Evolutionary conservation across 2,113 vertebrate genomes (phyloP), one percentile per base, ranked within the genome.

Genomic region (Morone saxatilis): DNA sequence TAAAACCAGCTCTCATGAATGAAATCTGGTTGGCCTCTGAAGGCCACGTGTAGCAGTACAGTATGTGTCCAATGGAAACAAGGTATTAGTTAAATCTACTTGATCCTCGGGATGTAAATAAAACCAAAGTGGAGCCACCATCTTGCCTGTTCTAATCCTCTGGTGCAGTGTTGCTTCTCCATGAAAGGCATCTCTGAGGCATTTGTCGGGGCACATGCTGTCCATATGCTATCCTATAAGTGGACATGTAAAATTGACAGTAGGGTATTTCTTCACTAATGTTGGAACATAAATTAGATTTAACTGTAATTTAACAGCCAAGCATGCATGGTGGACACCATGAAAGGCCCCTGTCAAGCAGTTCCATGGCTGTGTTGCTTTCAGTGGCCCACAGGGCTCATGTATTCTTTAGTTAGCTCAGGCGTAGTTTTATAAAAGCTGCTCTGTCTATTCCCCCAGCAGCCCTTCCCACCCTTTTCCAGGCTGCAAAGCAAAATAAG

Each of bases 331-430:
- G 67, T 75, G 73, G 78, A 68, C 65, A 56, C 74, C 31, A 31
- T 86, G 78, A 89, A 88, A 89, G 84, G 56, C 76, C 74, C 56
- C 65, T 71, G 70, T 81, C 53, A 86, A 57, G 62, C 71, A 51
- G 61, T 51, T 69, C 59, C 54, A 53, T 62, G 69, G 75, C 83
- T 83, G 47, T 56, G 71, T 73, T 76, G 85, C 83, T 78, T 91
- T 91, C 90, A 90, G 25, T 72, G 86, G 83, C 88, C 86, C 83
- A 85, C 78, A 78, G 88, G 92, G 78, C 84, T 93, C 84, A 83
- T 92, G 87, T 93, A 89, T 93, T 94, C 91, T 92, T 92, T 86
- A 89, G 84, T 88, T 86, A 83, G 85, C 86, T 91, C 88, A 80
- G 80, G 88, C 91, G 86, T 81, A 86, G 51, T 67, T 86, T 74